phyloP scores from a whole-genome alignment of 2,113 vertebrate genomes.

The Nicator chloris region DNA sequence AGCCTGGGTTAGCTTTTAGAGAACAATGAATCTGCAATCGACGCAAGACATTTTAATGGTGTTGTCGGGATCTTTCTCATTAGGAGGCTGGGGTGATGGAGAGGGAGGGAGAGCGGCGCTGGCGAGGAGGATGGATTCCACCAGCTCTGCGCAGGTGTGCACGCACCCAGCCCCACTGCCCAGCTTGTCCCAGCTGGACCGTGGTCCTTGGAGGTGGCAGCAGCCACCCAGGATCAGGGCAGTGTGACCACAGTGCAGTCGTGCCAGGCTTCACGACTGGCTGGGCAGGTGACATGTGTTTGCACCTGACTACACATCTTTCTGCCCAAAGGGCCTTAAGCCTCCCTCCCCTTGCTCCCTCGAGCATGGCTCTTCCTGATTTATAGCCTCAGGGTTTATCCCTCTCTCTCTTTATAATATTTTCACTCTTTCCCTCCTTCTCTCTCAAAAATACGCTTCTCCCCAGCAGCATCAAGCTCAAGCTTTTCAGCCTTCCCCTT shows the following conservation, averaged over 20 bases:
- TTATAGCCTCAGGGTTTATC: not conserved
- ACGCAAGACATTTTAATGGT: constrained; percentile 18
- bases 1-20: constrained; percentile 42
- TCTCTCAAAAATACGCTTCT: not conserved
- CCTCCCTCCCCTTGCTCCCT: not conserved
- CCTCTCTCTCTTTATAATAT: not conserved
- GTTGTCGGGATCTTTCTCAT: not conserved
- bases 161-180: not conserved
- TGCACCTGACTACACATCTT: not conserved
- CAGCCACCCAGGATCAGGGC: not conserved
- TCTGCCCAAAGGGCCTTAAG: not conserved
- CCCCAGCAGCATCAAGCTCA: not conserved
- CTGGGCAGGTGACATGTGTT: not conserved
- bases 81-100: not conserved
- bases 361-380: not conserved
- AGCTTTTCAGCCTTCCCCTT: not conserved
- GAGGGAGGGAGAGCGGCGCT: not conserved
- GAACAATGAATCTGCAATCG: constrained; percentile 21
- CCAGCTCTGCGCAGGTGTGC: rapidly evolving
- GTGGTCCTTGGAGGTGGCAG: not conserved
- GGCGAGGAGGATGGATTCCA: not conserved
- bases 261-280: not conserved
- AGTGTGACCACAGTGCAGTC: not conserved
- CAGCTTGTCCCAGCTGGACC: not conserved
- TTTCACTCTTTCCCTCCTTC: not conserved